Evolutionary conservation across 2,888 invertebrate genomes (phyloP).

Genomic region (Lasioglossum villosulum): DNA sequence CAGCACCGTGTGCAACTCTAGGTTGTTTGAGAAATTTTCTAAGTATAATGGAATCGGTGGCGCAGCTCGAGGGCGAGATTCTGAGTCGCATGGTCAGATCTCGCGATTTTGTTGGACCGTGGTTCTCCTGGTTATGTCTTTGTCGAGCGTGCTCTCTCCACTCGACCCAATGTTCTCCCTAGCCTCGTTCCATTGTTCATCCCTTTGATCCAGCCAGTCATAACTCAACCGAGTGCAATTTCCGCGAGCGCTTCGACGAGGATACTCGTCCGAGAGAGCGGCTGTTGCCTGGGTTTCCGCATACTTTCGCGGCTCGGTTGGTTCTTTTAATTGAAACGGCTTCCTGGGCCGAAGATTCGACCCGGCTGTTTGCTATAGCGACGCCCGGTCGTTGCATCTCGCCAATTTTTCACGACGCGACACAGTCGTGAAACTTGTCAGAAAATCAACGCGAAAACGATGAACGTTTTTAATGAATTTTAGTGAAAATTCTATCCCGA

Average conservation of each 20-base stretch:
- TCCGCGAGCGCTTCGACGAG: conserved; percentile 39
- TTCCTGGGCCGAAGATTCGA: background rate
- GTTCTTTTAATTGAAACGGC: background rate
- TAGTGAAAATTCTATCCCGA: too few relatives aligned
- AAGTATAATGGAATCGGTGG: conserved; percentile 15
- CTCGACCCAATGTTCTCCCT: background rate
- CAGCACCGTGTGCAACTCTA: background rate
- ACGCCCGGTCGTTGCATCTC: background rate
- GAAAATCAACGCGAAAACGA: too few relatives aligned
- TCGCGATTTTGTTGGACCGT: conserved; percentile 18
- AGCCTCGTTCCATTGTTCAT: conserved; percentile 1
- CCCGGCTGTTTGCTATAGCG: background rate
- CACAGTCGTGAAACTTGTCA: background rate
- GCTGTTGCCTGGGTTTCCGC: background rate
- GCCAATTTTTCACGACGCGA: background rate
- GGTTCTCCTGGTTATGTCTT: conserved; percentile 9
- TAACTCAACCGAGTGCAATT: conserved; percentile 60
- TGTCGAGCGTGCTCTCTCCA: conserved; percentile 5
- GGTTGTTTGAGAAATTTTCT: background rate
- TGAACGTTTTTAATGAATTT: too few relatives aligned
- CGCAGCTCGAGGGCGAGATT: background rate
- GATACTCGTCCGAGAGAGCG: conserved; percentile 26
- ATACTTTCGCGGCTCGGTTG: background rate
- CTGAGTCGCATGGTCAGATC: conserved; percentile 4
- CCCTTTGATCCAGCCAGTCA: conserved; percentile 59